Evolutionary conservation across 2,113 vertebrate species (phyloP).

Genomic region (Strix uralensis): DNA sequence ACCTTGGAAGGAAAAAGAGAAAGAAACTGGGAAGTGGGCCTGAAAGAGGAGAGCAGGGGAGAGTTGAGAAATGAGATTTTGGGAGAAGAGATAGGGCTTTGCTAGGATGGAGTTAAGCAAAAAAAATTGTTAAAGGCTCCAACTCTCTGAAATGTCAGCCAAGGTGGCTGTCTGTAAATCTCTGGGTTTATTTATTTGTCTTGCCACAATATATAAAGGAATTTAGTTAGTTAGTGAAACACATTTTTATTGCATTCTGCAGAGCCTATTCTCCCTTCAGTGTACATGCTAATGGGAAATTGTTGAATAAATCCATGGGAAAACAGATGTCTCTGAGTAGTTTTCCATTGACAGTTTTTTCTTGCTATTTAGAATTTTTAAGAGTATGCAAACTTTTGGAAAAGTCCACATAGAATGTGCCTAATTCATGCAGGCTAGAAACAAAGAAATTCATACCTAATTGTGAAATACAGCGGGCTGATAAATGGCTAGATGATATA

Average conservation of each 20-base stretch:
- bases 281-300: constrained; percentile 12
- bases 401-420: not conserved
- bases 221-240: constrained; percentile 60
- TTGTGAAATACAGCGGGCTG: not conserved
- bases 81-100: constrained; percentile 42
- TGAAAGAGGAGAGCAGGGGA: constrained; percentile 29
- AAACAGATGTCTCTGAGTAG: constrained; percentile 13
- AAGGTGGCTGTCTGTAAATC: constrained; percentile 64
- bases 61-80: constrained; percentile 44
- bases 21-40: constrained; percentile 53
- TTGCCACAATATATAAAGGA: constrained; percentile 65
- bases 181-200: constrained; percentile 64
- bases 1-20: constrained; percentile 56
- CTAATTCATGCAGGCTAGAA: not conserved
- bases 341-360: constrained; percentile 31
- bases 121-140: constrained; percentile 49
- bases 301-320: not conserved
- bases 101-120: constrained; percentile 55
- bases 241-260: constrained; percentile 57
- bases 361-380: not conserved
- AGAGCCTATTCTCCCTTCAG: constrained; percentile 36
- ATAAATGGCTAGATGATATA: not conserved
- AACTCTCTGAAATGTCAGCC: constrained; percentile 62
- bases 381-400: not conserved
- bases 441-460: not conserved